Conservation (phyloP, 2,113 vertebrate species). For the Thamnaconus septentrionalis region DNA sequence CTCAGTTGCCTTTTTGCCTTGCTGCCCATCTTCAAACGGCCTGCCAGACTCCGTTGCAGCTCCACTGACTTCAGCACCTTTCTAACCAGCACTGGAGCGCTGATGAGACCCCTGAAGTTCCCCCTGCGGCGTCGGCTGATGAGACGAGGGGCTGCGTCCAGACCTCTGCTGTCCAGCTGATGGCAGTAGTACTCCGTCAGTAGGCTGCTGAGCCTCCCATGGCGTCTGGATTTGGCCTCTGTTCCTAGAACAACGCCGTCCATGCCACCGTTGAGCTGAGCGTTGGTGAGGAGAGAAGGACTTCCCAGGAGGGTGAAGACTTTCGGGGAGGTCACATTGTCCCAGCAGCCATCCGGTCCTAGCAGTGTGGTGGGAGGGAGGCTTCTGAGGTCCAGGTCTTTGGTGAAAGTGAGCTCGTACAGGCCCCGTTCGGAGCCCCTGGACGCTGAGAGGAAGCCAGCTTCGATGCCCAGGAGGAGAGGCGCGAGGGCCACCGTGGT, state of each 20-base stretch:
- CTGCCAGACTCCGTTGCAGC: slow-evolving; percentile 56
- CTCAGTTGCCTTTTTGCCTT: slow-evolving; percentile 40
- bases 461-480: slow-evolving; percentile 76
- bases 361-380: slow-evolving; percentile 30
- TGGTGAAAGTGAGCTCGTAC: slow-evolving; percentile 67
- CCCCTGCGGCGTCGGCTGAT: slow-evolving; percentile 77
- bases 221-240: slow-evolving; percentile 3
- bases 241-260: slow-evolving; percentile 81
- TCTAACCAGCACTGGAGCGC: slow-evolving; percentile 43
- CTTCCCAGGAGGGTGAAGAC: slow-evolving; percentile 70
- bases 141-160: slow-evolving; percentile 26
- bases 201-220: slow-evolving; percentile 33
- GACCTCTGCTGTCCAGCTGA: slow-evolving; percentile 16
- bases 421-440: slow-evolving; percentile 4
- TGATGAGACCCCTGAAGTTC: slow-evolving; percentile 63
- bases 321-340: slow-evolving; percentile 67
- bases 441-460: slow-evolving; percentile 56
- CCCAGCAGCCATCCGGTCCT: slow-evolving; percentile 85
- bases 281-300: slow-evolving; percentile 68
- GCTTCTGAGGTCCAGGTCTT: slow-evolving; percentile 67
- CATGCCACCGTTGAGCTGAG: slow-evolving; percentile 84
- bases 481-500: slow-evolving; percentile 79
- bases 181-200: slow-evolving; percentile 78
- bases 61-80: slow-evolving; percentile 66
- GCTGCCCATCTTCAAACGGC: slow-evolving; percentile 5